phyloP scores from a whole-genome alignment of 30 jellyfish, hydroid and myxozoan genomes.

The Haliclystus octoradiatus region DNA sequence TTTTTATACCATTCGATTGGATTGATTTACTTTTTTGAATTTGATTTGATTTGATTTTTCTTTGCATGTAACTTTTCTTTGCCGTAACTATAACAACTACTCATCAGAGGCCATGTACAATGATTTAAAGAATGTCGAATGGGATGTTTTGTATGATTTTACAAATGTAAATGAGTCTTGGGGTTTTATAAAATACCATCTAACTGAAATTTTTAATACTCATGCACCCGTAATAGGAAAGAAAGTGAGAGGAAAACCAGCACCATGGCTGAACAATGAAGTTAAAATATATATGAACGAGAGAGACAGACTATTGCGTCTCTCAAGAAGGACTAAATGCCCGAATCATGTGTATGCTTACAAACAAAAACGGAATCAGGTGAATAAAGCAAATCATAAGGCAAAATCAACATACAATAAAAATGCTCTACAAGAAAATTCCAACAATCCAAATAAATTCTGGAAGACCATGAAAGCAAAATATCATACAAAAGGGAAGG shows the following conservation, averaged over 20 bases:
- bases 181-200: constrained; percentile 14
- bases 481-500: too few relatives aligned
- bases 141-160: too few relatives aligned
- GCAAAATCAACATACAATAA: constrained; percentile 4
- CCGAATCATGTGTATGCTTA: constrained; percentile 21
- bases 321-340: constrained; percentile 23
- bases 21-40: too few relatives aligned
- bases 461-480: too few relatives aligned
- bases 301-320: constrained; percentile 26
- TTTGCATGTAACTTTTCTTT: too few relatives aligned
- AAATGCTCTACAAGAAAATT: constrained; percentile 5
- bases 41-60: too few relatives aligned
- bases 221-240: constrained; percentile 30
- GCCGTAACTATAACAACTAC: too few relatives aligned
- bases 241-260: constrained; percentile 34
- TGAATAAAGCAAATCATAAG: constrained; percentile 6
- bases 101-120: constrained; percentile 13
- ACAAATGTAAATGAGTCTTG: constrained; percentile 18
- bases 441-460: constrained; percentile 1
- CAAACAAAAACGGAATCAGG: constrained; percentile 4
- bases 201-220: constrained; percentile 24
- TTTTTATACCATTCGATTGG: too few relatives aligned
- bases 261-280: constrained; percentile 22
- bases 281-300: constrained; percentile 24
- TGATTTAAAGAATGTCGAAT: constrained; percentile 7